Evolutionary conservation across 2,888 invertebrate species (phyloP), one percentile per base, ranked within the genome.

Genomic region (Pyrrhia umbra): DNA sequence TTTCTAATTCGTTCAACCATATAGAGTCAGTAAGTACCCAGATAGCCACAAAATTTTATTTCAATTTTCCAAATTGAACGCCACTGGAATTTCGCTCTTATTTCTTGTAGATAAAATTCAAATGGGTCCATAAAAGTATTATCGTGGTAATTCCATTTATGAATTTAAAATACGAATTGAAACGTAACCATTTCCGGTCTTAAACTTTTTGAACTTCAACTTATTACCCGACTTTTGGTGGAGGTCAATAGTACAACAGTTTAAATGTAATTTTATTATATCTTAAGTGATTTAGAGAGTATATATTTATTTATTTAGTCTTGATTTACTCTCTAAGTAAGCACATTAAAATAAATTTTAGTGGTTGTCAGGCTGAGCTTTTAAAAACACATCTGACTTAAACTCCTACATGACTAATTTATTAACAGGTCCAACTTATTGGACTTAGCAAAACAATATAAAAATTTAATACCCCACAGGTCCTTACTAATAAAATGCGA

Each of bases 121-220:
- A 75, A 55, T 55, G 27, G 27, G 39, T 16, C 43, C 34, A 75
- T 71, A 66, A 76, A 76, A 60, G 54, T 65, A 66, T 65, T 71
- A 50, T 58, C 57, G 49, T 45, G 13, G 55, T 73, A 66, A 75
- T 80, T 68, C 65, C 43, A 69, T 72, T 75, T 78, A 76, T 68
- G 57, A 75, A 68, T 70, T 56, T 49, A 50, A 61, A 65, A 46
- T 61, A 54, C 55, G 49, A 69, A 77, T 75, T 64, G 64, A 68
- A 71, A 39, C 47, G 70, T 63, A 37, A 62, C 68, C 50, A 55
- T 79, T 80, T 81, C 77, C 81, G 68, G 43, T 73, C 27, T 43
- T 59, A 62, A 63, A 63, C 1, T 52, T 66, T 64, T 65, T 34
- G 16, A 58, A 57, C 42, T 56, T 15, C 15, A 25, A 10, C 42